Evolutionary conservation across 2,797 vertebrate genomes (phyloP), one percentile per base, ranked within the genome.

Genomic region (Acropternis orthonyx): DNA sequence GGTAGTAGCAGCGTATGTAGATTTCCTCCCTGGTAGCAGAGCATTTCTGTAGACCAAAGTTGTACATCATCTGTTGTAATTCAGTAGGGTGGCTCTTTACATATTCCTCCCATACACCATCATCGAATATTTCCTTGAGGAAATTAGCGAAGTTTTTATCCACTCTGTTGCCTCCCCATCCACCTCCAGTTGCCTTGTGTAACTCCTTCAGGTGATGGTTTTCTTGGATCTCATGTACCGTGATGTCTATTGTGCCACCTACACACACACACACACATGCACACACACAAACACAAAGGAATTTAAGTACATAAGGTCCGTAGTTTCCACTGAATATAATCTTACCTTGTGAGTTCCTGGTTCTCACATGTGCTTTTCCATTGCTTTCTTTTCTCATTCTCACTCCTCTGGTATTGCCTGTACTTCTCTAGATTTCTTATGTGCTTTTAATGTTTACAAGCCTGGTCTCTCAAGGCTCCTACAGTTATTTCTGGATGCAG

Each of bases 211-310:
- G 58, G 28, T 7, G 54, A 59, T 36, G 46, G n/a, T 74, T 73
- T 62, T 82, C 48, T 67, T 91, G 78, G 72, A 97, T 89, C 71
- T 97, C 96, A 22, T 96, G 93, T 13, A 96, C 95, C 0, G 94
- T 97, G 52, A 97, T 96, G 76, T 96, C 95, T 80, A 95, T 34
- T 24, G 96, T 97, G 32, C 96, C 95, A 72, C 95, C 91, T 92
- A 75, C 9, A 43, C 7, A 46, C 22, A 34, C 24, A 73, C 11
- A 46, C 7, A 34, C 24, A 73, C 11, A 46, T 6, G 66, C 6
- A 41, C 41, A 41, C 41, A 26, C 48, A 49, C 26, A 49, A n/a
- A 74, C 75, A 59, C 30, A 32, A 77, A 62, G 41, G 6, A 55
- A 76, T 49, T 85, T 28, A 22, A 68, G 51, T 43, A 30, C 32